phyloP scores from a whole-genome alignment of 1,140 invertebrate genomes.

The Drosophila santomea region DNA sequence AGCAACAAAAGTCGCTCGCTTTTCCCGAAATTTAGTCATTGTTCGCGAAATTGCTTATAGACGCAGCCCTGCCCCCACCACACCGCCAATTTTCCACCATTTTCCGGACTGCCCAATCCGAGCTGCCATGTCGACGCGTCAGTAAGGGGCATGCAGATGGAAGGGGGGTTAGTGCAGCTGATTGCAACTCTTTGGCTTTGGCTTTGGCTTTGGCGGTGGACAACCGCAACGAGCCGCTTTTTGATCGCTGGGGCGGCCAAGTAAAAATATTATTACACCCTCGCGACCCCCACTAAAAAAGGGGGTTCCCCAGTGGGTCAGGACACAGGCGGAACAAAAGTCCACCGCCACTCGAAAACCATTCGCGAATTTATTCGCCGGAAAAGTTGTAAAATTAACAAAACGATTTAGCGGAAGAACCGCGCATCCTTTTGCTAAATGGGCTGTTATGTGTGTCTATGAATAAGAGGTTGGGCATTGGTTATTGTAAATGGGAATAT shows the following conservation, averaged over 20 bases:
- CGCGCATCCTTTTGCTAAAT: neutral
- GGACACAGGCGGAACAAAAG: neutral
- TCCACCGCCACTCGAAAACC: constrained; percentile 5
- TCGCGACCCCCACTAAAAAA: constrained; percentile 18
- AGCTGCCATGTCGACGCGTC: constrained; percentile 59
- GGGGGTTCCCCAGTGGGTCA: constrained; percentile 27
- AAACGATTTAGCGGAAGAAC: constrained; percentile 47
- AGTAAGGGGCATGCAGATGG: constrained; percentile 18
- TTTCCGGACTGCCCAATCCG: constrained; percentile 43
- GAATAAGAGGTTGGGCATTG: neutral
- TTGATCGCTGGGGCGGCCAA: constrained; percentile 50
- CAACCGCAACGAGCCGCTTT: constrained; percentile 57
- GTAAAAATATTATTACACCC: constrained; percentile 75
- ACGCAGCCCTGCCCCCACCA: constrained; percentile 24
- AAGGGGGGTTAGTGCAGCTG: constrained; percentile 9
- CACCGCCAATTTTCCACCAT: neutral
- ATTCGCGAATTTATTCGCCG: constrained; percentile 42
- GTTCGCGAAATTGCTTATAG: constrained; percentile 80
- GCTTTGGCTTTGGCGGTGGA: constrained; percentile 45
- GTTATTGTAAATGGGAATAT: too few species aligned
- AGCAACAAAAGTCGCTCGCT: constrained; percentile 14
- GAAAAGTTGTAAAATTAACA: constrained; percentile 44
- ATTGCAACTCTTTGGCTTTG: constrained; percentile 44
- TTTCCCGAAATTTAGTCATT: constrained; percentile 77
- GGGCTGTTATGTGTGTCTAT: too few species aligned